Conservation (phyloP, 2,888 invertebrate genomes). For the Morpho helenor region DNA sequence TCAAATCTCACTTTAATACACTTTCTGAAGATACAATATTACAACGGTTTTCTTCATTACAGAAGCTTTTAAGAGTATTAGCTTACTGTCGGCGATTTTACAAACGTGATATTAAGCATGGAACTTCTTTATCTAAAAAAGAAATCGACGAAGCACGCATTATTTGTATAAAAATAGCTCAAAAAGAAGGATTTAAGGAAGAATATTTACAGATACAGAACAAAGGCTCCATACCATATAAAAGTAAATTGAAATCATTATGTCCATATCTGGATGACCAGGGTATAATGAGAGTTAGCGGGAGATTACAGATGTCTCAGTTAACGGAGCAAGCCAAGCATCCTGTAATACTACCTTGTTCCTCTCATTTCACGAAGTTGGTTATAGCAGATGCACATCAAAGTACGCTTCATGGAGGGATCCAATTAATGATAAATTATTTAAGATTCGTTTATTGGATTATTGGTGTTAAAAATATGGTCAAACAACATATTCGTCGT, state of each 20-base stretch:
- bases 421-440: conserved; percentile 26
- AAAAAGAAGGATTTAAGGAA: conserved; percentile 6
- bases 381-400: too few species aligned
- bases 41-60: conserved; percentile 5
- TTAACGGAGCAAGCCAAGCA: conserved; percentile 23
- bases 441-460: neutral
- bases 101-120: neutral
- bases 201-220: too few species aligned
- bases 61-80: conserved; percentile 12
- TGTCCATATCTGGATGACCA: conserved; percentile 27
- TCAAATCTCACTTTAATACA: neutral
- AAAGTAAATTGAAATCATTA: conserved; percentile 20
- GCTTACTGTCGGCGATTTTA: conserved; percentile 20
- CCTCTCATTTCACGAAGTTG: conserved; percentile 20
- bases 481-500: neutral
- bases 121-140: conserved; percentile 5
- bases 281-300: conserved; percentile 30
- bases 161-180: conserved; percentile 18
- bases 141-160: conserved; percentile 11
- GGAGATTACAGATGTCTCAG: conserved; percentile 25
- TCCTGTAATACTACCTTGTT: conserved; percentile 29
- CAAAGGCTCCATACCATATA: neutral
- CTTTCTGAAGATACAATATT: conserved; percentile 2
- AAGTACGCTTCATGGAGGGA: too few species aligned
- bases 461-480: neutral